phyloP scores from a whole-genome alignment of 2,113 vertebrate genomes.

The Riparia riparia region DNA sequence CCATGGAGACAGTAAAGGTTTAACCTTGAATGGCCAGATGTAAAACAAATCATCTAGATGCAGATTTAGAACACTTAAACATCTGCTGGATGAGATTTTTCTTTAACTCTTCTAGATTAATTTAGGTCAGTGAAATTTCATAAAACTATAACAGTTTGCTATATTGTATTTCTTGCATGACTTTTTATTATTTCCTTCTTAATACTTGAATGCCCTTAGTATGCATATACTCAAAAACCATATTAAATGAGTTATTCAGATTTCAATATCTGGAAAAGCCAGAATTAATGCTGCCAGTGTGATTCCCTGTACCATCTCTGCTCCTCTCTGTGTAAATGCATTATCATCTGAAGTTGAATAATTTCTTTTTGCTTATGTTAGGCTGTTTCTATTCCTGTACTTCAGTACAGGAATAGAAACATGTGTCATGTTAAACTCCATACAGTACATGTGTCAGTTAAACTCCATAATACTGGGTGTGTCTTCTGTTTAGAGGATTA shows the following conservation, averaged over 20 bases:
- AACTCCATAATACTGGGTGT: background rate
- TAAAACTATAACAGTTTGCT: background rate
- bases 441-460: background rate
- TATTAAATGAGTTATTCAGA: background rate
- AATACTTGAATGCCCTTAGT: background rate
- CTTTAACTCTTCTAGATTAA: background rate
- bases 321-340: background rate
- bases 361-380: background rate
- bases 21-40: background rate
- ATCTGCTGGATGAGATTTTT: background rate
- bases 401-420: no score
- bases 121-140: background rate
- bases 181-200: background rate
- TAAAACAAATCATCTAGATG: background rate
- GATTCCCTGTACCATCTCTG: background rate
- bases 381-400: background rate
- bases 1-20: background rate
- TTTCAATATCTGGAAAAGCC: background rate
- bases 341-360: background rate
- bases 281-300: background rate
- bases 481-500: background rate
- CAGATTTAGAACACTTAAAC: background rate
- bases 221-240: background rate
- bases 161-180: accelerated
- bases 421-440: no score